Evolutionary conservation across 2,113 vertebrate species (phyloP).

Genomic region (Erythrocebus patas): DNA sequence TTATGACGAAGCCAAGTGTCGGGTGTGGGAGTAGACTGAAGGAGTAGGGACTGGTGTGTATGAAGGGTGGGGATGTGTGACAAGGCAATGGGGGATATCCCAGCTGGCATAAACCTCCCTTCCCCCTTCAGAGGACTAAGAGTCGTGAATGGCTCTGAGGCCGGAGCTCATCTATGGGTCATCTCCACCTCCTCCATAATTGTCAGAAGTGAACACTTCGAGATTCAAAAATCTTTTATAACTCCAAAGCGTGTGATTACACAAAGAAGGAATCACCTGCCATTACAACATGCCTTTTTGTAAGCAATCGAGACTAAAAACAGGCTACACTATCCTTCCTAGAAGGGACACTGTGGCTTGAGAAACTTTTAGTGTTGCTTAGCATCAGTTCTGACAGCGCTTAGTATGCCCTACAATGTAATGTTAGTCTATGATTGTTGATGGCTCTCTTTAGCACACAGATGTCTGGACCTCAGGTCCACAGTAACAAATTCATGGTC

Average conservation of each 20-base stretch:
- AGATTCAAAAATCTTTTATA: background rate
- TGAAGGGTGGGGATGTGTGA: background rate
- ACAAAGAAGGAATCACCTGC: too few relatives aligned
- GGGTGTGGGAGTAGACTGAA: background rate
- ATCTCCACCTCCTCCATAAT: background rate
- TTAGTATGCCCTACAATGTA: background rate
- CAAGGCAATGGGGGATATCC: background rate
- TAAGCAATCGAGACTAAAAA: too few relatives aligned
- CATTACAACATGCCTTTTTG: too few relatives aligned
- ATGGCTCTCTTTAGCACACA: background rate
- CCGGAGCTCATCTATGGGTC: background rate
- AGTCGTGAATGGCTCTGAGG: background rate
- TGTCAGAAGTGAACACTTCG: background rate
- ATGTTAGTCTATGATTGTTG: background rate
- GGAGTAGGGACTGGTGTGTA: background rate
- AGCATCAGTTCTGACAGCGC: background rate
- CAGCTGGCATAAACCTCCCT: background rate
- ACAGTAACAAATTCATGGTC: background rate
- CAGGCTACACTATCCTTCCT: background rate
- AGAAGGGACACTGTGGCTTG: background rate
- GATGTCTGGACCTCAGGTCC: background rate
- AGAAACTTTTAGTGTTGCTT: background rate
- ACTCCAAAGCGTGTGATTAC: too few relatives aligned
- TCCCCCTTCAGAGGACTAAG: background rate
- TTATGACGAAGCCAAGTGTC: background rate